Evolutionary conservation across 2,888 invertebrate species (phyloP).

Genomic region (Orthonychiurus folsomi): DNA sequence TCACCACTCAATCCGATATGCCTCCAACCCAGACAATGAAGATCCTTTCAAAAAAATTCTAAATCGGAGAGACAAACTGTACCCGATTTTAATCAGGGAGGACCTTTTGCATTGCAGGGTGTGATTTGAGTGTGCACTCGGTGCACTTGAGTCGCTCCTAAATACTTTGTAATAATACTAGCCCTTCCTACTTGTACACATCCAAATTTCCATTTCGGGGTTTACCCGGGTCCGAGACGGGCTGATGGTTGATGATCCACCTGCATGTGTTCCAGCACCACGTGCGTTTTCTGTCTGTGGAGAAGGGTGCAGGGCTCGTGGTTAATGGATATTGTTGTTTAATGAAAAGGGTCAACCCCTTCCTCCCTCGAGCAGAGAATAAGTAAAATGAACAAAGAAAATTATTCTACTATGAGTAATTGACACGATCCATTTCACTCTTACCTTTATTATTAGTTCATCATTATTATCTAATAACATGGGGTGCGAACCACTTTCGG

Average conservation of each 20-base stretch:
- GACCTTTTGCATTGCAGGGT: background rate
- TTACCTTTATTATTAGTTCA: background rate
- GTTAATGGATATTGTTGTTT: background rate
- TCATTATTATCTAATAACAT: background rate
- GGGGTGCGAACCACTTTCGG: background rate
- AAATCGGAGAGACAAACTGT: too few species aligned
- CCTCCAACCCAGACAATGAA: background rate
- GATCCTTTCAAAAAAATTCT: background rate
- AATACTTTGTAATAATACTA: constrained; percentile 1
- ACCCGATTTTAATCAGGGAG: background rate
- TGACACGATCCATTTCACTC: constrained; percentile 9
- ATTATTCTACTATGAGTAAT: background rate
- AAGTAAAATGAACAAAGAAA: background rate
- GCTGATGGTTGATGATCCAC: background rate
- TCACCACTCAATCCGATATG: background rate
- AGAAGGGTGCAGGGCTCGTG: background rate
- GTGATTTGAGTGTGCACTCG: background rate
- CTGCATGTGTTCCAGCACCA: constrained; percentile 1
- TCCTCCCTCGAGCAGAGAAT: background rate
- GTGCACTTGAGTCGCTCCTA: background rate
- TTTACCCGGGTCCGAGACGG: background rate
- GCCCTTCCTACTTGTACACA: background rate
- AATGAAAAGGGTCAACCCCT: background rate
- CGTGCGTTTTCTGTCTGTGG: background rate
- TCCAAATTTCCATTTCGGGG: too few species aligned